Conservation (phyloP, 1,140 invertebrate genomes). For the Hylyphantes graminicola region DNA sequence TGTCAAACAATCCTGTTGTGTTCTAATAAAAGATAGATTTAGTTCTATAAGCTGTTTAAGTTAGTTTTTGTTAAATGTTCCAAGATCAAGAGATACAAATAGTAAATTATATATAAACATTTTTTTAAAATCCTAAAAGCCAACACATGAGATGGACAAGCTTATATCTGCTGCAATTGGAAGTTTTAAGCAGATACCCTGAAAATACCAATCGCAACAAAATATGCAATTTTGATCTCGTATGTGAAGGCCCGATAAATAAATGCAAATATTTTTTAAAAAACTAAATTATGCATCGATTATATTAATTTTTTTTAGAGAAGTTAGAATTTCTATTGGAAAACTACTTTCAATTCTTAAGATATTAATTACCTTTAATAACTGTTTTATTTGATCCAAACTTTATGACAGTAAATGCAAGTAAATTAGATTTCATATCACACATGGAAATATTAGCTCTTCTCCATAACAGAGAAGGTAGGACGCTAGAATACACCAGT, state of each 20-base stretch:
- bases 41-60: constrained; percentile 2
- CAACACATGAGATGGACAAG: no score
- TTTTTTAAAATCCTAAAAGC: no score
- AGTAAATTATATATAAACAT: no score
- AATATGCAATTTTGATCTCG: no score
- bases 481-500: constrained; percentile 31
- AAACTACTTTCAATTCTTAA: background rate
- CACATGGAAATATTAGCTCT: constrained; percentile 28
- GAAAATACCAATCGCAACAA: no score
- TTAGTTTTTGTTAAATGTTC: background rate
- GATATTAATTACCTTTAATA: background rate
- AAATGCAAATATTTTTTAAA: no score
- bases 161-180: no score
- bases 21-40: background rate
- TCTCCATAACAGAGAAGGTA: constrained; percentile 30
- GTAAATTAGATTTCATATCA: background rate
- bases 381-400: background rate
- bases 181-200: no score
- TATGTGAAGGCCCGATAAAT: no score
- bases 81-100: background rate
- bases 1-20: background rate
- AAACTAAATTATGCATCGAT: background rate
- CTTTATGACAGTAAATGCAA: background rate
- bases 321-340: background rate
- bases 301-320: background rate